phyloP scores from a whole-genome alignment of 2,888 invertebrate genomes.

The Pecten maximus region DNA sequence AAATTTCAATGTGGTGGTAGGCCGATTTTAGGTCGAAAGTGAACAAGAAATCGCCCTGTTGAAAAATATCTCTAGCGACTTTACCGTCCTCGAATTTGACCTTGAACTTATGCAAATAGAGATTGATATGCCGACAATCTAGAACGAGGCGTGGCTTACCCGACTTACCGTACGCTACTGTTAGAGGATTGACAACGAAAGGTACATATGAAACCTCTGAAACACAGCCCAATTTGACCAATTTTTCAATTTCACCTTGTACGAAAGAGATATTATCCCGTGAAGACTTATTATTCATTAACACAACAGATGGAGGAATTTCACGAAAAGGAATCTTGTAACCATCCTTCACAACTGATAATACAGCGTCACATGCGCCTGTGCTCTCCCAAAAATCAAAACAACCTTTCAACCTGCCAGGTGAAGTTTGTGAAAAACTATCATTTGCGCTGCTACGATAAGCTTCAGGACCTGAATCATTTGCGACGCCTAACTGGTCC shows the following conservation, averaged over 20 bases:
- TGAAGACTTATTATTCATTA: slow-evolving; percentile 33
- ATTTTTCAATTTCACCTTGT: slow-evolving; percentile 14
- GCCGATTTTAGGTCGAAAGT: slow-evolving; percentile 47
- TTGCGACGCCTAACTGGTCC: too few relatives aligned
- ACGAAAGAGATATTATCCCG: slow-evolving; percentile 36
- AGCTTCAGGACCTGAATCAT: not conserved
- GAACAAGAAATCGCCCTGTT: slow-evolving; percentile 40
- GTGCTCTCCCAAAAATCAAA: not conserved
- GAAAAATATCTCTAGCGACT: slow-evolving; percentile 19
- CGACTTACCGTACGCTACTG: slow-evolving; percentile 33
- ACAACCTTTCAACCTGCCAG: not conserved
- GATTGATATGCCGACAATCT: slow-evolving; percentile 43
- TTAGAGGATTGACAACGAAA: slow-evolving; percentile 39
- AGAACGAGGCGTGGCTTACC: slow-evolving; percentile 38
- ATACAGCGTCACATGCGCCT: not conserved
- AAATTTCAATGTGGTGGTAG: slow-evolving; percentile 46
- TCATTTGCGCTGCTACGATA: not conserved
- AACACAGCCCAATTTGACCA: slow-evolving; percentile 37
- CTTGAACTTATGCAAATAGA: slow-evolving; percentile 38
- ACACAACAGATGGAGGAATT: not conserved
- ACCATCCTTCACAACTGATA: slow-evolving; percentile 4
- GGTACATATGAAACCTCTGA: slow-evolving; percentile 21
- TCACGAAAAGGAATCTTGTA: slow-evolving; percentile 38
- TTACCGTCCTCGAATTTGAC: slow-evolving; percentile 44
- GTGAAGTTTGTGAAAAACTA: not conserved